Evolutionary conservation across 2,797 vertebrate genomes (phyloP), one percentile per base, ranked within the genome.

Genomic region (Podargus strigoides): DNA sequence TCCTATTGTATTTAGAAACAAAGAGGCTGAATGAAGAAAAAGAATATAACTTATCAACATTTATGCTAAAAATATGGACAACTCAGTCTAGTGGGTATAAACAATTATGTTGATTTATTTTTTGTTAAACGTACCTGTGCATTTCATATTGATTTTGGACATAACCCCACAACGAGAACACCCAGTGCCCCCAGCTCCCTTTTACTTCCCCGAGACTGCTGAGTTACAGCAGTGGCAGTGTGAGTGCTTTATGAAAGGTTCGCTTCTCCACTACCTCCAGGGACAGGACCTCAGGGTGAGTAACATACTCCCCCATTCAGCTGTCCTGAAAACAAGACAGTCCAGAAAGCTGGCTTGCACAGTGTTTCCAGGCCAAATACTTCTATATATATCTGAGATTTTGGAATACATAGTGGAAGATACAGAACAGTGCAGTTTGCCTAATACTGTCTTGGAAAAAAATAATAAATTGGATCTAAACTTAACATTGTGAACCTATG

Each of bases 161-260:
- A 74, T 23, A 85, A 42, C 26, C 13, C 23, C 32, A 2, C 0
- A 1, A 21, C 0, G 0, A 62, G 55, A 91, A 49, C 11, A 42
- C 16, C 17, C 39, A 27, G 37, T 90, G n/a, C n/a, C 34, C 37
- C 34, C 52, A 78, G 22, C 22, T 86, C 37, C 41, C 12, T 64
- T 60, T 53, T 37, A 30, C 21, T 58, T 87, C 27, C 34, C 36
- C 34, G 32, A 36, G 18, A 30, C 14, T 20, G 18, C 55, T 12
- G 30, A 53, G 26, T 86, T 63, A 44, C n/a, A 68, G 36, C 30
- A 41, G 21, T 3, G 5, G 37, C 50, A 69, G 6, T 39, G 24
- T 1, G 2, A 66, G 26, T 49, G 26, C 27, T 56, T 77, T 60
- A 18, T 12, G 55, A 32, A 46, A 49, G 49, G 19, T 68, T 92